Conservation (phyloP, 2,113 vertebrate species). For the Aix galericulata region DNA sequence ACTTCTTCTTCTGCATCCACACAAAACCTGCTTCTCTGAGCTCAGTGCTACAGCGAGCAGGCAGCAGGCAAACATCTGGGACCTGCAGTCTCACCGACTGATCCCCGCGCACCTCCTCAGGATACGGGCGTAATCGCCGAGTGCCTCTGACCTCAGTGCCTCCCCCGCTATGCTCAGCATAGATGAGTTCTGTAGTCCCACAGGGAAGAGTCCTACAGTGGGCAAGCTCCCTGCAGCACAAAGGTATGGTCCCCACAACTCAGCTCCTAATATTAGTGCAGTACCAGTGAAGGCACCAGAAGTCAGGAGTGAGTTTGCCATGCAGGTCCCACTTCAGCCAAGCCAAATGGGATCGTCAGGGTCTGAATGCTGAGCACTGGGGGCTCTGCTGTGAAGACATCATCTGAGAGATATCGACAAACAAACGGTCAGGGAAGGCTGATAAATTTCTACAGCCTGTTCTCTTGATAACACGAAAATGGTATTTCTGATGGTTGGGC, state of each 20-base stretch:
- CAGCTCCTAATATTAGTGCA: accelerated
- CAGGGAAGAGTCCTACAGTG: neutral
- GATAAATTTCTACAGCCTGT: neutral
- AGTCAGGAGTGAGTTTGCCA: neutral
- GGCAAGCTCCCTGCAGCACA: neutral
- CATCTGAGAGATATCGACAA: neutral
- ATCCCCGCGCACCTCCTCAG: neutral
- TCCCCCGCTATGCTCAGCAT: neutral
- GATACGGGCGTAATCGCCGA: accelerated
- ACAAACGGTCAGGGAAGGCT: neutral
- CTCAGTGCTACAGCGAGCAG: neutral
- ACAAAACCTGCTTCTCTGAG: neutral
- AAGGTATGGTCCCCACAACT: neutral
- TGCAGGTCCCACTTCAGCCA: neutral
- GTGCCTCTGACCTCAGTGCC: neutral
- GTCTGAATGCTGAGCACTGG: neutral
- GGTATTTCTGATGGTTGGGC: neutral
- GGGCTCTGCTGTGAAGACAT: neutral
- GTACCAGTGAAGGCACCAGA: neutral
- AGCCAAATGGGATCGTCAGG: neutral
- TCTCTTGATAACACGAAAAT: neutral
- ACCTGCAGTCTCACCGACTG: neutral
- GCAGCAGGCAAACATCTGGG: neutral
- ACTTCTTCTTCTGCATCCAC: neutral
- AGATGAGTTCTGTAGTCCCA: neutral